phyloP scores from a whole-genome alignment of 2,888 invertebrate species.

The Marasmarcha lunaedactyla region DNA sequence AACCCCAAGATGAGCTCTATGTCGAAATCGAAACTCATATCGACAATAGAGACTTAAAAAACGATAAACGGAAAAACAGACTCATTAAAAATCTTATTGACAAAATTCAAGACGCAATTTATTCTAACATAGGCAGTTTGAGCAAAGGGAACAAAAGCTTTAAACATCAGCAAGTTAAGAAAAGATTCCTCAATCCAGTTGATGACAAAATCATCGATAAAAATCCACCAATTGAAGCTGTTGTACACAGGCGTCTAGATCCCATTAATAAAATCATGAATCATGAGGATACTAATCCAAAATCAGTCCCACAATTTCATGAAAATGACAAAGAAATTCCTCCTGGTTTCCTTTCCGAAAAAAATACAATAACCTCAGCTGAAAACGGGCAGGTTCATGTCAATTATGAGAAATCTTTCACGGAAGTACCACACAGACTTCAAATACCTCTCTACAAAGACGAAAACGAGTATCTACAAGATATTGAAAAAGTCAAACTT shows the following conservation, averaged over 20 bases:
- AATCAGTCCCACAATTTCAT: constrained; percentile 22
- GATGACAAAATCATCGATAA: constrained; percentile 9
- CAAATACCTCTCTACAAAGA: constrained; percentile 40
- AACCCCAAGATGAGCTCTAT: constrained; percentile 39
- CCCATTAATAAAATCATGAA: constrained; percentile 32
- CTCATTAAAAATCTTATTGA: constrained; percentile 38
- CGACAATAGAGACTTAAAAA: constrained; percentile 43
- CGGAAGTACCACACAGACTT: constrained; percentile 38
- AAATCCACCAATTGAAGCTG: constrained; percentile 6
- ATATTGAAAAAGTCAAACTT: constrained; percentile 37
- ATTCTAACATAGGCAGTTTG: constrained; percentile 23
- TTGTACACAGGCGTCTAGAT: constrained; percentile 30
- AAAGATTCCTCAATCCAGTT: constrained; percentile 39
- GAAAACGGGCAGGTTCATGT: constrained; percentile 35
- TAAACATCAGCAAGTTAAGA: constrained; percentile 29
- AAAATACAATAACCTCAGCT: constrained; percentile 43
- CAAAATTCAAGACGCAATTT: constrained; percentile 50
- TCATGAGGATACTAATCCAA: constrained; percentile 11
- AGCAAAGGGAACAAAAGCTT: constrained; percentile 13
- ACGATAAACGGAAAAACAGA: constrained; percentile 41
- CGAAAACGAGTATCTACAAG: constrained; percentile 19
- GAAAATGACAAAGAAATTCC: constrained; percentile 27
- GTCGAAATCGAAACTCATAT: constrained; percentile 62
- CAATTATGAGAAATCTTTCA: constrained; percentile 31
- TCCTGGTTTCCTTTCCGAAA: constrained; percentile 28